Percentiles rank a stretch among this genome's conserved stretches.
These are phyloP conservation scores for Noctua janthe DNA, from an alignment of 2,888 invertebrate genomes.

Conservation along the genomic window DNA sequence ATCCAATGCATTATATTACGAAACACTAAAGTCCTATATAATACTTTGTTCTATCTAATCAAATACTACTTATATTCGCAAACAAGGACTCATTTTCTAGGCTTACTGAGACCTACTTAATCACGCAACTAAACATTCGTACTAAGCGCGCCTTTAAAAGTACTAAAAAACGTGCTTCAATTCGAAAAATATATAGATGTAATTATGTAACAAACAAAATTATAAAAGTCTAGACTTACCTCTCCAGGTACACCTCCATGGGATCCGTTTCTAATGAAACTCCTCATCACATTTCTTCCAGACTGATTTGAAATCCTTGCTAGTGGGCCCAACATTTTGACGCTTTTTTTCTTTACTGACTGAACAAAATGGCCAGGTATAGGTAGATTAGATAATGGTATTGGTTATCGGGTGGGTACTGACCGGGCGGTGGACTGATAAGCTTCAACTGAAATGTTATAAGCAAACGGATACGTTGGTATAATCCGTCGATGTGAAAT, in stretches of 20 bases:
- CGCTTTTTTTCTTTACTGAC: constrained; percentile 49
- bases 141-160: background rate
- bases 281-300: constrained; percentile 83
- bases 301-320: constrained; percentile 81
- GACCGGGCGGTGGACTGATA: constrained; percentile 58
- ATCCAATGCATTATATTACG: background rate
- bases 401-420: constrained; percentile 73
- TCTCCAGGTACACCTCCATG: constrained; percentile 85
- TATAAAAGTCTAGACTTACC: constrained; percentile 72
- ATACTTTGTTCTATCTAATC: constrained; percentile 9
- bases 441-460: constrained; percentile 47
- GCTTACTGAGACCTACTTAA: background rate
- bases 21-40: background rate
- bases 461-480: constrained; percentile 28
- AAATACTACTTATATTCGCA: constrained; percentile 11
- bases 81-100: constrained; percentile 3
- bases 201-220: constrained; percentile 76
- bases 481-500: constrained; percentile 57
- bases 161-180: constrained; percentile 15
- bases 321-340: constrained; percentile 85
- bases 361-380: constrained; percentile 67
- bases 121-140: background rate
- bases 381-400: constrained; percentile 81
- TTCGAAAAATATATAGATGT: background rate
- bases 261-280: constrained; percentile 82